Evolutionary conservation across 2,797 vertebrate species (phyloP).

Genomic region (Scyliorhinus canicula): DNA sequence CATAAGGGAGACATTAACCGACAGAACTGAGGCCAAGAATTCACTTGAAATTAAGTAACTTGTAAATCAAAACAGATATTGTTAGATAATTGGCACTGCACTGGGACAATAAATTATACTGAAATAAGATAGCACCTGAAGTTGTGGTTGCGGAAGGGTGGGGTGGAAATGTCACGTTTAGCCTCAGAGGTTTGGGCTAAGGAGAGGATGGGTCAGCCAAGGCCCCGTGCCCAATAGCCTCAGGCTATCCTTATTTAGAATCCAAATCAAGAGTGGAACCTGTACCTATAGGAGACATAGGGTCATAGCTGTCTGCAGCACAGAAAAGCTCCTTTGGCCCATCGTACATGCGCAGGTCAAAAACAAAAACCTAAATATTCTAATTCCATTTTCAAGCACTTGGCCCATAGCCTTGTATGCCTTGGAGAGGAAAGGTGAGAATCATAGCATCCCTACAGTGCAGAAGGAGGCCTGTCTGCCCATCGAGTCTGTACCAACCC

Average conservation of each 20-base stretch:
- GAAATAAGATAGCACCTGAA: background rate
- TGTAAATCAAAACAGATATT: slow-evolving; percentile 5
- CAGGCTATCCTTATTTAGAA: background rate
- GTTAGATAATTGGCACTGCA: background rate
- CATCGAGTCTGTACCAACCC: too few relatives aligned
- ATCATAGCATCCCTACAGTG: too few relatives aligned
- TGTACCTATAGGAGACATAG: too few relatives aligned
- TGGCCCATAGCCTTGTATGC: too few relatives aligned
- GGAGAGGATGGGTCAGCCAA: background rate
- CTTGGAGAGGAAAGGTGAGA: background rate
- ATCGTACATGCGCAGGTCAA: too few relatives aligned
- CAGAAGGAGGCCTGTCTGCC: too few relatives aligned
- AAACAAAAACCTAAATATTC: too few relatives aligned
- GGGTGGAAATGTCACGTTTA: background rate
- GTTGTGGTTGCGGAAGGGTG: background rate
- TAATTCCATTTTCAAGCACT: too few relatives aligned
- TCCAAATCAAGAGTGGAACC: background rate
- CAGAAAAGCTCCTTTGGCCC: too few relatives aligned
- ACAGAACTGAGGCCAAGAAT: background rate
- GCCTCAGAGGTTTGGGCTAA: background rate
- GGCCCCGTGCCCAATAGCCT: background rate
- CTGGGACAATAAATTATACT: background rate
- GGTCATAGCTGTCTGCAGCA: too few relatives aligned
- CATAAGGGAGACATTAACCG: background rate
- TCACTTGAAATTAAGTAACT: background rate